Conservation (phyloP, 2,888 invertebrate species). For the Campaea margaritaria region DNA sequence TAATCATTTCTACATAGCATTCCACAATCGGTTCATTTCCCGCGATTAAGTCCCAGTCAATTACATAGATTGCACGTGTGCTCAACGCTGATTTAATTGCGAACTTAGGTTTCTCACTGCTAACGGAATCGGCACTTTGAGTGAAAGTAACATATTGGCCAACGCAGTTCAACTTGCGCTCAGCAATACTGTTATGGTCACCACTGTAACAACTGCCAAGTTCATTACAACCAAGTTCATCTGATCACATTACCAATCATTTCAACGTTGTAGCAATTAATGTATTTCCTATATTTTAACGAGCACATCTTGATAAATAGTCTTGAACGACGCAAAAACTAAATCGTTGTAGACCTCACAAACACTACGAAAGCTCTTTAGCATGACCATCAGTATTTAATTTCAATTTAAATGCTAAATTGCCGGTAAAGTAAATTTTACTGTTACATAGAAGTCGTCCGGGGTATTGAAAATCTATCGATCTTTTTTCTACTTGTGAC, state of each 20-base stretch:
- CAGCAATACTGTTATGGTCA: constrained; percentile 12
- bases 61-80: constrained; percentile 50
- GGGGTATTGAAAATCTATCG: constrained; percentile 16
- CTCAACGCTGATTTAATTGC: constrained; percentile 51
- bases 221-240: constrained; percentile 23
- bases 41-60: constrained; percentile 50
- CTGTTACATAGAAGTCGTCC: constrained; percentile 4
- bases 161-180: constrained; percentile 9
- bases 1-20: constrained; percentile 40
- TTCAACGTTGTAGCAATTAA: constrained; percentile 7
- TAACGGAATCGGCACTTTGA: constrained; percentile 52
- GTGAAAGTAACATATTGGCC: constrained; percentile 41
- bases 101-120: constrained; percentile 54
- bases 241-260: constrained; percentile 9
- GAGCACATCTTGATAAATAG: too few relatives aligned
- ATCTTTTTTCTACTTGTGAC: constrained; percentile 37
- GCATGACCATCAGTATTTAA: constrained; percentile 40
- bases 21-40: constrained; percentile 49
- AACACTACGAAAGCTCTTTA: constrained; percentile 30
- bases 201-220: constrained; percentile 17
- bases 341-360: not conserved
- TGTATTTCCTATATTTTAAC: too few relatives aligned
- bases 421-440: constrained; percentile 9
- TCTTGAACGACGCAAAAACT: too few relatives aligned
- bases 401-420: constrained; percentile 34